Base-by-base conservation (phyloP, 1,140 invertebrate species). In the Nomia melanderi region DNA sequence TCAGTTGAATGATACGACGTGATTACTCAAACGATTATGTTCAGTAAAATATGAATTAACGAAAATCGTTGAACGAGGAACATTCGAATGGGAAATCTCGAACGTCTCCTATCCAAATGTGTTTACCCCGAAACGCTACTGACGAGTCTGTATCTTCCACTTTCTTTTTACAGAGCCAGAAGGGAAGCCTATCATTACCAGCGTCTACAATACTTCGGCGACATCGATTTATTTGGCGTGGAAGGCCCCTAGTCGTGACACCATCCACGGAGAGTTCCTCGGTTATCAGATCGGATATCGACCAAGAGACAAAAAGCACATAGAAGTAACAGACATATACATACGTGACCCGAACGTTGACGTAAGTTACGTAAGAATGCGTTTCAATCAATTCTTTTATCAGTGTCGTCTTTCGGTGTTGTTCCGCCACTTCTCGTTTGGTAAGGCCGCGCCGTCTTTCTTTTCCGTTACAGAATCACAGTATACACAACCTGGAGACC, bases 251-350 rank as follows among this genome's bases (percentile, higher is more conserved):
- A 93, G 93, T 44, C 91, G 92, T 47, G 93, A 94, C 84, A 95
- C 95, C 63, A 95, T 96, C 86, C 94, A 96, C 85, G 96, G 96
- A n/a, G 96, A 96, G 90, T 96, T 96, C 90, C 92, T 96, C 12
- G 96, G 96, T 71, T 96, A 96, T 90, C 93, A 94, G 77, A 94
- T 96, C 67, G 93, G 95, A 53, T 96, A 95, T 91, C 91, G 94
- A 71, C 95, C 94, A 65, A 92, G 94, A 74, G 94, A 95, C 86
- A 92, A 93, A 83, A 92, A 91, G 77, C 88, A 92, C 27, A 93
- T 94, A 63, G 92, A 93, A 69, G 93, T 94, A 86, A 94, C 95
- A 86, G 94, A 95, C 90, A 94, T 95, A 90, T 95, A 95, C 89
- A 94, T 95, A 87, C 91, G 95, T 41, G 94, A 95, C 88, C 93